These are phyloP conservation scores for Strix uralensis DNA, from an alignment of 2,113 vertebrate species.

Conservation along the genomic window DNA sequence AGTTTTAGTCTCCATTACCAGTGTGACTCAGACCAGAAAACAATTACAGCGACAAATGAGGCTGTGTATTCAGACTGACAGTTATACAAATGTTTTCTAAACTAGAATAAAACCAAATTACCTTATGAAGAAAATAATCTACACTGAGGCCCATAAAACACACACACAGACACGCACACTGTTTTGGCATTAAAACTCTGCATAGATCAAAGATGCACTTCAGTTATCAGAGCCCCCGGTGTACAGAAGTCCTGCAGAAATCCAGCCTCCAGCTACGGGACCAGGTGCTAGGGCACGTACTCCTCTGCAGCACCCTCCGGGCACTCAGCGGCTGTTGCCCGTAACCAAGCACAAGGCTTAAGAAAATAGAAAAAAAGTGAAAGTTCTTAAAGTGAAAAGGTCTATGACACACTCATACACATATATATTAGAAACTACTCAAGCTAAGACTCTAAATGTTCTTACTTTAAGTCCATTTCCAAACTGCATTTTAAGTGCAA, in stretches of 20 bases:
- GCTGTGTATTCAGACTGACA: neutral
- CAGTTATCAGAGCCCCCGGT: neutral
- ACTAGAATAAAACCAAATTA: neutral
- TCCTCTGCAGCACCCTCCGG: neutral
- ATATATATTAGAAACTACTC: constrained; percentile 35
- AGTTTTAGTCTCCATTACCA: constrained; percentile 9
- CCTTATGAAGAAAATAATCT: neutral
- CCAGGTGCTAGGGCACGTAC: neutral
- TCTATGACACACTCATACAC: neutral
- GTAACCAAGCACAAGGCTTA: neutral
- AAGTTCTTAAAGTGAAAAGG: constrained; percentile 5
- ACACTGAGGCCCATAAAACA: neutral
- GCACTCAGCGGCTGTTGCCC: neutral
- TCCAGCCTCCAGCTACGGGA: neutral
- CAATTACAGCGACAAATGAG: neutral
- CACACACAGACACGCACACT: neutral
- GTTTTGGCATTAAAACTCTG: constrained; percentile 68
- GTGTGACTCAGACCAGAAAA: neutral
- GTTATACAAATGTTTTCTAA: neutral
- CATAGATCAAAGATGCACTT: constrained; percentile 65
- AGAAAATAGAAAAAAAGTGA: constrained; percentile 8
- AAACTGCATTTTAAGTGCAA: constrained; percentile 69
- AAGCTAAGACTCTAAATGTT: constrained; percentile 51
- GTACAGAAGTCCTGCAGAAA: constrained; percentile 35
- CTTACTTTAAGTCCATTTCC: constrained; percentile 49